Evolutionary conservation across 2,797 vertebrate species (phyloP), one percentile per base, ranked within the genome.

Genomic region (Parotocinclus haroldoi): DNA sequence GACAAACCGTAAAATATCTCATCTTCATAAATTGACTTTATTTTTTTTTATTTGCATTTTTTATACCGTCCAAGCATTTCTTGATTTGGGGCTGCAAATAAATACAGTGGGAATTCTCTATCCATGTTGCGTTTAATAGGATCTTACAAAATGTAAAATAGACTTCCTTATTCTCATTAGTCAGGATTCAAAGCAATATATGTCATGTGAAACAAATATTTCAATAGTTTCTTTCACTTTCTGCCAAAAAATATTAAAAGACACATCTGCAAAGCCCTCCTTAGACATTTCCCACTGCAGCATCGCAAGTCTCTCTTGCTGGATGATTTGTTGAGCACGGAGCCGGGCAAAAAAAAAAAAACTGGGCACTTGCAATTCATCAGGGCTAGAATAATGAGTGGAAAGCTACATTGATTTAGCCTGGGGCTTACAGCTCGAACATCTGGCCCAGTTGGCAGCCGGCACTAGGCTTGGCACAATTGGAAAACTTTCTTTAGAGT

Each of bases 401-500:
- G 88, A 92, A 91, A 92, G 90, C 90, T 92, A 89, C 89, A 93
- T 93, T 93, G 92, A 94, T 96, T 95, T 96, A 93, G 96, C 95
- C 95, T 70, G 87, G 89, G 94, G 92, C 96, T 90, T 93, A 95
- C 95, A 95, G 93, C 94, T 92, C 91, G 90, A 96, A 99, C 96
- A 99, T 98, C 96, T 98, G 96, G 96, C 91, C 89, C 92, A 91
- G 92, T 96, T 99, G 96, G 96, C 96, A 98, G 90, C 51, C 68
- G 81, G 88, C 89, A 83, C 92, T 91, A 88, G 88, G 90, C 91
- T 89, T 90, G 90, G 92, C 93, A 89, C 93, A 91, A 91, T 93
- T 96, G 95, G 95, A 94, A 92, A 91, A 87, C 82, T 90, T 90
- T 94, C 92, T 93, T 91, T 92, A 92, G 91, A 93, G 91, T 92